phyloP scores from a whole-genome alignment of 2,113 vertebrate genomes.

The Solenodon paradoxus region DNA sequence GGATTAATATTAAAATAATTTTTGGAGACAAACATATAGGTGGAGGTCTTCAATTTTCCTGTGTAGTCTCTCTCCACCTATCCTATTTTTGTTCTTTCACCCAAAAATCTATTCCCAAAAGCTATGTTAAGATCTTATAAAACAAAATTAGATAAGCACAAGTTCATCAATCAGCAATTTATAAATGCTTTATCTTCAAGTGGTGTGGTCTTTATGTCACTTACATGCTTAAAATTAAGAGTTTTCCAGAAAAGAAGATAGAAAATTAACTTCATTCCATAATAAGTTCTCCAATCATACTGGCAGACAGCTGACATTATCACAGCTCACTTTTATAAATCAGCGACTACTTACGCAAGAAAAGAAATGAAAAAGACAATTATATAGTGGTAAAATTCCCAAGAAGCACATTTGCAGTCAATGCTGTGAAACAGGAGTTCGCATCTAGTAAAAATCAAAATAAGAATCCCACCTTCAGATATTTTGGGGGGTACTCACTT shows the following conservation, averaged over 20 bases:
- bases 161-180: slow-evolving; percentile 57
- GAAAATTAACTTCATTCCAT: slow-evolving; percentile 71
- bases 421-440: slow-evolving; percentile 47
- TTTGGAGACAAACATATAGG: not conserved
- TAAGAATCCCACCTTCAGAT: not conserved
- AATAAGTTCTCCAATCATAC: slow-evolving; percentile 56
- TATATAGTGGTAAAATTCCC: slow-evolving; percentile 28
- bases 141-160: slow-evolving; percentile 64
- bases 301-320: slow-evolving; percentile 59
- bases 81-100: slow-evolving; percentile 26
- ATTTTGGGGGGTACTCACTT: not conserved
- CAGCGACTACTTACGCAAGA: slow-evolving; percentile 57
- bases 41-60: not conserved
- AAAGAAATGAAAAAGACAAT: slow-evolving; percentile 63
- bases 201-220: slow-evolving; percentile 54
- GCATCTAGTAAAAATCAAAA: not conserved
- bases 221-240: slow-evolving; percentile 70
- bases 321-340: slow-evolving; percentile 61
- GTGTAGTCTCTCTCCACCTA: not conserved
- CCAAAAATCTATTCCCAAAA: slow-evolving; percentile 63
- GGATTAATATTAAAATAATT: slow-evolving; percentile 58
- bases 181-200: slow-evolving; percentile 64
- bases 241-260: slow-evolving; percentile 62
- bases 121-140: slow-evolving; percentile 56
- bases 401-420: slow-evolving; percentile 28